Conservation (phyloP, 2,113 vertebrate genomes). For the Pedionomus torquatus region DNA sequence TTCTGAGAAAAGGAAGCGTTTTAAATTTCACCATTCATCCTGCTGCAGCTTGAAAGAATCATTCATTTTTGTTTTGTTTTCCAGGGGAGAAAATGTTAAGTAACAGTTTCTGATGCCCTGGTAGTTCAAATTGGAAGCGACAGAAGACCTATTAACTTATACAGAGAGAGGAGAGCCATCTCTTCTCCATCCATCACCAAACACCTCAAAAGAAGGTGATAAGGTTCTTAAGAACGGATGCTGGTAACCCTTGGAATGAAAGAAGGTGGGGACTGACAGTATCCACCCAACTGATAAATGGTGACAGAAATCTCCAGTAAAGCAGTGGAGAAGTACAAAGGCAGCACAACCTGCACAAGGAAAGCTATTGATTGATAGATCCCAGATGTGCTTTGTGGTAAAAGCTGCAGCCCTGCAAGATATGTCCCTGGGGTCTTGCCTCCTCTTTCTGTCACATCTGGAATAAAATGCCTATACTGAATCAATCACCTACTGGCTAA, state of each 20-base stretch:
- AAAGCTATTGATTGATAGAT: not conserved
- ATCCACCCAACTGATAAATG: not conserved
- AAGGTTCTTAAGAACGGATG: not conserved
- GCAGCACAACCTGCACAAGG: not conserved
- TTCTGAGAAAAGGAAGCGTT: not conserved
- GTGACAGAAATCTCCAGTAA: not conserved
- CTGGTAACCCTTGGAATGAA: not conserved
- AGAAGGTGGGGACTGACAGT: not conserved
- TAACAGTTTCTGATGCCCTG: not conserved
- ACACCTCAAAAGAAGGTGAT: not conserved
- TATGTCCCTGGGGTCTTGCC: not conserved
- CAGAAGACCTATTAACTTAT: constrained; percentile 20
- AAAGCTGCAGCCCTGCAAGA: not conserved
- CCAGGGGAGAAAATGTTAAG: not conserved
- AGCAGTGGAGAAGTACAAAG: not conserved
- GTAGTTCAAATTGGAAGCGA: constrained; percentile 16
- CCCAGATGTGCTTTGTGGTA: not conserved
- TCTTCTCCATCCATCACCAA: not conserved
- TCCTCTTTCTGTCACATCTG: not conserved
- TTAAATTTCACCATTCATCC: not conserved
- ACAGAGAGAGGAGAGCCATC: not conserved
- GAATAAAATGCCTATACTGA: not conserved
- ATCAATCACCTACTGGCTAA: not conserved
- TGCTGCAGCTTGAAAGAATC: not conserved
- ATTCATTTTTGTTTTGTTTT: constrained; percentile 16